phyloP scores from a whole-genome alignment of 2,888 invertebrate species.

The Sinelater perroti region DNA sequence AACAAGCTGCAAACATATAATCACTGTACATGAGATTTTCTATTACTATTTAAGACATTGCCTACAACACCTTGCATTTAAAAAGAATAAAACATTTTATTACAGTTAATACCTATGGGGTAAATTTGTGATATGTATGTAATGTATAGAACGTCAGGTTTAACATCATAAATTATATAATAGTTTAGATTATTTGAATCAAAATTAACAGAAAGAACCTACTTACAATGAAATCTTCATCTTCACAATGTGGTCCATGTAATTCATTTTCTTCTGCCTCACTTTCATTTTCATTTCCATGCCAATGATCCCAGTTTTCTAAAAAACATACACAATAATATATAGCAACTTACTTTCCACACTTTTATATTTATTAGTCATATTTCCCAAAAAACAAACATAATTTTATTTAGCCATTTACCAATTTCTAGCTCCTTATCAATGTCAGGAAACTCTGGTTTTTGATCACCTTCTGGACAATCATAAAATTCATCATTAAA shows the following conservation, averaged over 20 bases:
- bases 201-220: not conserved
- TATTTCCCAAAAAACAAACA: not conserved
- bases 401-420: slow-evolving; percentile 28
- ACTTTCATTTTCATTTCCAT: slow-evolving; percentile 57
- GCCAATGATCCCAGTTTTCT: slow-evolving; percentile 76
- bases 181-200: no score
- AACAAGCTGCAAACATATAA: no score
- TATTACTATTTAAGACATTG: no score
- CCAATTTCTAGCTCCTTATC: slow-evolving; percentile 75
- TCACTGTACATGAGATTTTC: no score
- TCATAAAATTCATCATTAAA: slow-evolving; percentile 90
- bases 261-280: slow-evolving; percentile 44
- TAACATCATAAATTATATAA: no score
- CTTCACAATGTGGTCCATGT: slow-evolving; percentile 63
- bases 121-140: no score
- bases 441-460: slow-evolving; percentile 86
- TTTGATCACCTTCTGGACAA: slow-evolving; percentile 72
- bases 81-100: no score
- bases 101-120: no score
- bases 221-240: slow-evolving; percentile 80
- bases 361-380: not conserved
- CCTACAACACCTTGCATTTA: no score
- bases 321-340: slow-evolving; percentile 51
- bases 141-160: no score
- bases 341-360: not conserved